Evolutionary conservation across 1,140 invertebrate species (phyloP).

Genomic region (Drosophila rufa): DNA sequence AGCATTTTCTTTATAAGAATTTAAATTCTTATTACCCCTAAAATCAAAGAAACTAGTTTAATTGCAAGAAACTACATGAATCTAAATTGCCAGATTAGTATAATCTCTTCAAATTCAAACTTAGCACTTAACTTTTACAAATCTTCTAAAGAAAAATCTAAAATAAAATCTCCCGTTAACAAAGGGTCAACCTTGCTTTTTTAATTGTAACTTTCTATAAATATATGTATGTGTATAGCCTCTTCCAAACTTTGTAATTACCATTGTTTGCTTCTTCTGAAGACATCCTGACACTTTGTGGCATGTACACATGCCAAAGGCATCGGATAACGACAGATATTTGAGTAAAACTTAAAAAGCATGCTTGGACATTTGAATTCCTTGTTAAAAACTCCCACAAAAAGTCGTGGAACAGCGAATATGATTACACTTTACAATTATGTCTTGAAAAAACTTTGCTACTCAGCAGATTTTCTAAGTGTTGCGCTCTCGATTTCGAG

Average conservation of each 20-base stretch:
- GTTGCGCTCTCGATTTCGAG: conserved; percentile 10
- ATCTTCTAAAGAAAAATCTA: background rate
- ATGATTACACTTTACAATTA: background rate
- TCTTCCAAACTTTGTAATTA: background rate
- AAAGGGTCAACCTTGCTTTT: background rate
- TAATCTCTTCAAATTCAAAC: background rate
- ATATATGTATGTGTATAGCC: no score
- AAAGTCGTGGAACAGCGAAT: background rate
- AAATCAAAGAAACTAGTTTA: background rate
- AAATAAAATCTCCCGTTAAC: background rate
- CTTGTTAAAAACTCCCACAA: background rate
- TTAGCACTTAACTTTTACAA: background rate
- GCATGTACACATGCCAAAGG: background rate
- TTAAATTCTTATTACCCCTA: background rate
- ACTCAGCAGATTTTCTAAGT: conserved; percentile 12
- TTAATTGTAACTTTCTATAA: background rate
- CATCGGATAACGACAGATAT: background rate
- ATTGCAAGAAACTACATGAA: background rate
- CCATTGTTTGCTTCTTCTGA: background rate
- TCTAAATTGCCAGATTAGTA: background rate
- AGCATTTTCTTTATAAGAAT: background rate
- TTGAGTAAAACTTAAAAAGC: background rate
- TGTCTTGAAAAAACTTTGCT: background rate
- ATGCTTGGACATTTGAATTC: background rate
- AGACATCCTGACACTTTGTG: background rate